Conservation (phyloP, 2,888 invertebrate genomes). For the Cryptocheilus praepositus region DNA sequence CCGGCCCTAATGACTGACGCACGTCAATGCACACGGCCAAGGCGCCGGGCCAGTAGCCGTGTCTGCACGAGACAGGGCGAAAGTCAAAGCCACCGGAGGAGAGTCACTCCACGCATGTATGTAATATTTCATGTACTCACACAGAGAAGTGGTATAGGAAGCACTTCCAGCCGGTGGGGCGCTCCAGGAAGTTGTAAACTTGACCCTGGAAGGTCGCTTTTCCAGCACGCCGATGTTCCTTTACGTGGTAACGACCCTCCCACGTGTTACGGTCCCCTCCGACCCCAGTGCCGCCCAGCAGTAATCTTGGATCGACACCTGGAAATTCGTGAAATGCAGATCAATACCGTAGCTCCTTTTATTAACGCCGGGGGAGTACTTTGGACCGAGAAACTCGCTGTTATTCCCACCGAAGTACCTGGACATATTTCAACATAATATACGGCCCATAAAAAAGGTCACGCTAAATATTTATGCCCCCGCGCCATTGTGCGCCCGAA, state of each 20-base stretch:
- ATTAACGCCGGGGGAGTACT: not conserved
- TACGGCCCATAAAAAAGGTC: no score
- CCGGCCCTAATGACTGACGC: no score
- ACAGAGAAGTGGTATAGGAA: constrained; percentile 88
- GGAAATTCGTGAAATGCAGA: constrained; percentile 26
- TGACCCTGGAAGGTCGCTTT: constrained; percentile 84
- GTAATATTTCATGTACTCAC: constrained; percentile 77
- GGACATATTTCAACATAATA: no score
- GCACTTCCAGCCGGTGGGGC: constrained; percentile 90
- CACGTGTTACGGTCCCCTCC: constrained; percentile 77
- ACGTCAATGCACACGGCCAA: no score
- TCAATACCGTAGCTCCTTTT: constrained; percentile 17
- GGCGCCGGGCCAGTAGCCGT: no score
- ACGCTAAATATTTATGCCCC: no score
- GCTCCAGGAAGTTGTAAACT: constrained; percentile 89
- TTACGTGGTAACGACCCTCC: constrained; percentile 78
- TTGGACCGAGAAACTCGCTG: not conserved
- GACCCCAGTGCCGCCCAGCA: constrained; percentile 72
- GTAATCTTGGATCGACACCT: constrained; percentile 68
- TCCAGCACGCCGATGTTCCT: constrained; percentile 80
- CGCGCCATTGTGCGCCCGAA: no score
- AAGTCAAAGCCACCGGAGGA: no score
- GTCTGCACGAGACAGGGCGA: no score
- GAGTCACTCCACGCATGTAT: not conserved
- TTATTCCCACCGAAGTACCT: no score